Evolutionary conservation across 2,797 vertebrate genomes (phyloP), one percentile per base, ranked within the genome.

Genomic region (Salmo trutta): DNA sequence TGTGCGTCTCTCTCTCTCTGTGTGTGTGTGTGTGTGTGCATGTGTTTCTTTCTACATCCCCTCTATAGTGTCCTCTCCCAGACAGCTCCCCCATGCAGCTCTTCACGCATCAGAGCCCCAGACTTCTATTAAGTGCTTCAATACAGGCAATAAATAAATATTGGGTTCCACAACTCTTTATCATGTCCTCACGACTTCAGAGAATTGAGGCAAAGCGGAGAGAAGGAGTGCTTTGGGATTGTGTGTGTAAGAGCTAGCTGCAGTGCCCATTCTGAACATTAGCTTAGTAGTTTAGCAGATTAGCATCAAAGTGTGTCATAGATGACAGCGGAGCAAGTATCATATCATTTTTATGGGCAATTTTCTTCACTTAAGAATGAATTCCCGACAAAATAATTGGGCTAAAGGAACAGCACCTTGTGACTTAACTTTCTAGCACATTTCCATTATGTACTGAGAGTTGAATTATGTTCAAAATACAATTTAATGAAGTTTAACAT

Each of bases 391-490:
- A 87, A 84, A 68, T 78, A 85, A 77, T 36, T 36, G 80, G 89
- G 92, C 91, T 92, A 86, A 81, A 71, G 82, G 88, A 92, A 90
- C 90, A 91, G 79, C 90, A 91, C 91, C 91, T 92, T 88, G 87
- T 80, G 85, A 90, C 88, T 86, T 88, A 69, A 82, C 81, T 85
- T 88, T 85, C 82, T 86, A 88, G 85, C 77, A 36, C 71, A 76
- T 90, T 91, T 92, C 86, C 65, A 90, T 90, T 90, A 93, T 86
- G 88, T 10, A 10, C 79, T 79, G 84, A 81, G 76, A 78, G 82
- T 90, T 80, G 85, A 90, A 88, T 92, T 86, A 87, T 79, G 84
- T 91, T 90, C 74, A 90, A 91, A 41, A 41, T 41, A 41, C 41
- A 41, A 41, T 41, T 8, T 2, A 90, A 89, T 89, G 83, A 87